phyloP scores from a whole-genome alignment of 2,888 invertebrate species.

The Acholoe squamosa region DNA sequence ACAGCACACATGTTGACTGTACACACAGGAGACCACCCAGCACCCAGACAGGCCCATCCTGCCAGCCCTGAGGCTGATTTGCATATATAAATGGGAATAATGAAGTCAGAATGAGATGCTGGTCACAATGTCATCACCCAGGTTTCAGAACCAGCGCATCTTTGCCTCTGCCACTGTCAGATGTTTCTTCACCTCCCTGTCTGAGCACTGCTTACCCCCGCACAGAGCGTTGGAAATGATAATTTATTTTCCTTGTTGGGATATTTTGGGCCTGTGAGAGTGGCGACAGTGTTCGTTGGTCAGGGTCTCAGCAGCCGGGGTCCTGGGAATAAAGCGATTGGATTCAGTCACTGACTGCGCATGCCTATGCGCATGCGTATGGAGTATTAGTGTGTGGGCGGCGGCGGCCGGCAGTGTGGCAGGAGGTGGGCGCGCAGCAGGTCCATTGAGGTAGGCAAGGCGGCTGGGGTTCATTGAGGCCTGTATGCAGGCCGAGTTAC shows the following conservation, averaged over 20 bases:
- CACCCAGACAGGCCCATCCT: too few relatives aligned
- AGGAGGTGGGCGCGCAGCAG: neutral
- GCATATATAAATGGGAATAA: neutral
- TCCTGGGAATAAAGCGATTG: neutral
- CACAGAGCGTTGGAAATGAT: conserved; percentile 32
- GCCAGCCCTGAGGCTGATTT: neutral
- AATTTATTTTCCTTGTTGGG: conserved; percentile 54
- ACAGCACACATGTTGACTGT: too few relatives aligned
- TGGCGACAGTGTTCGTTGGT: conserved; percentile 44
- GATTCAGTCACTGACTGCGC: neutral
- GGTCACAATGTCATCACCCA: neutral
- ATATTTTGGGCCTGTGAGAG: conserved; percentile 45
- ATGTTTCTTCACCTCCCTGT: too few relatives aligned
- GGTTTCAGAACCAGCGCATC: neutral
- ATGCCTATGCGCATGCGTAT: conserved; percentile 10
- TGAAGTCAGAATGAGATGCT: neutral
- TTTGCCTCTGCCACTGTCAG: neutral
- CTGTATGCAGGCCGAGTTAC: too few relatives aligned
- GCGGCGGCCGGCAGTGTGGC: neutral
- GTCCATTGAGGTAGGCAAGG: too few relatives aligned
- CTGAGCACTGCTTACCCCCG: neutral
- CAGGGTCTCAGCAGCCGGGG: neutral
- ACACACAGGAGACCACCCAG: too few relatives aligned
- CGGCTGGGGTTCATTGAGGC: too few relatives aligned
- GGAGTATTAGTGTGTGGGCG: neutral